phyloP scores from a whole-genome alignment of 2,113 vertebrate species.

The Ellobius talpinus region DNA sequence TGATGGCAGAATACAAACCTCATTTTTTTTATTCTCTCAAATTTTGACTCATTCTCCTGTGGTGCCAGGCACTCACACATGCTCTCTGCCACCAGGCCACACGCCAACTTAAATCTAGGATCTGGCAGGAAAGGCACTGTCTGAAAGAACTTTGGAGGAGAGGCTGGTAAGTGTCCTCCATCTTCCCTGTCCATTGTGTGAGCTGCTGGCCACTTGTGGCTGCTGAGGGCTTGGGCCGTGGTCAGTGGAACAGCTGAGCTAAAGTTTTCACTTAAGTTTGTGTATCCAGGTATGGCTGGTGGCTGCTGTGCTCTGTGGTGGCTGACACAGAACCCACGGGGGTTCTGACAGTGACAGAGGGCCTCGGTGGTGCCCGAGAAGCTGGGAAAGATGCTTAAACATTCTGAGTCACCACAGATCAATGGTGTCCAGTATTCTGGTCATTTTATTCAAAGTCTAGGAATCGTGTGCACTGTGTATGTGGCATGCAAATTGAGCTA shows the following conservation, averaged over 20 bases:
- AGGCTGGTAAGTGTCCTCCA: rapidly evolving
- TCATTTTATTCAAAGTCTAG: background rate
- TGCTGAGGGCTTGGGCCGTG: background rate
- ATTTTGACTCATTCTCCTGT: background rate
- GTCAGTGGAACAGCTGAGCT: background rate
- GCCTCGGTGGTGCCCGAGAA: rapidly evolving
- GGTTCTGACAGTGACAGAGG: background rate
- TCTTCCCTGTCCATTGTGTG: rapidly evolving
- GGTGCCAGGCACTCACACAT: background rate
- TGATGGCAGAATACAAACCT: background rate
- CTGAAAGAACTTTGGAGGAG: background rate
- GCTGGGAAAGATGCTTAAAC: background rate
- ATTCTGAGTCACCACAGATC: background rate
- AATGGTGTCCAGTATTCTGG: background rate
- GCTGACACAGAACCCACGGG: background rate
- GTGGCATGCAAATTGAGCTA: background rate
- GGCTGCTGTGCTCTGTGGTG: background rate
- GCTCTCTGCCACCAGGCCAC: background rate
- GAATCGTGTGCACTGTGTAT: rapidly evolving
- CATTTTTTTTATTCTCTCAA: background rate
- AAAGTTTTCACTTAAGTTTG: background rate
- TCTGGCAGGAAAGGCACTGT: background rate
- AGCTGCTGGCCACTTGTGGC: rapidly evolving
- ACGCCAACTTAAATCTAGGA: background rate
- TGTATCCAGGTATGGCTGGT: background rate